A percentile compares a stretch with the other conserved stretches of the same genome.
These are phyloP conservation scores for Eupithecia centaureata DNA, from an alignment of 2,888 invertebrate species.

Conservation along the genomic window DNA sequence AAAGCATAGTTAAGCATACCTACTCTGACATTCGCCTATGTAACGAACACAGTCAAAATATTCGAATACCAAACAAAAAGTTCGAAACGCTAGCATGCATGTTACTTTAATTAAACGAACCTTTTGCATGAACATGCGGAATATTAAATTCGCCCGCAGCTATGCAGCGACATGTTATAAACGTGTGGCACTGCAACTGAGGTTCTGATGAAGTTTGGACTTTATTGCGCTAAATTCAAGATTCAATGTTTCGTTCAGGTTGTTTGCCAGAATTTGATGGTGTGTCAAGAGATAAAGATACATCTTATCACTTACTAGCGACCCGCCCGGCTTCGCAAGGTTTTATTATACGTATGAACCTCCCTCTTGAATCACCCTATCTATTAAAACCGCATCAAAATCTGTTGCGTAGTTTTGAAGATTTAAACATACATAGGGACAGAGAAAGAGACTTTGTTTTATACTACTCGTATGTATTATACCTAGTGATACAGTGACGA, in stretches of 20 bases:
- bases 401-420: too few species aligned
- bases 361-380: too few species aligned
- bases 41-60: slow-evolving; percentile 1
- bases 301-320: too few species aligned
- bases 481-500: too few species aligned
- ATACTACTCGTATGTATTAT: too few species aligned
- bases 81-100: slow-evolving; percentile 5
- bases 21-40: not conserved
- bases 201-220: not conserved
- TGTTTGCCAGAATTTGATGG: not conserved
- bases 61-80: slow-evolving; percentile 19
- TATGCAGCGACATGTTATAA: slow-evolving; percentile 27
- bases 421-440: too few species aligned
- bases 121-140: slow-evolving; percentile 25
- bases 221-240: not conserved
- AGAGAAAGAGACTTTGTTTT: too few species aligned
- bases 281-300: not conserved
- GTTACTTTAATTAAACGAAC: slow-evolving; percentile 32
- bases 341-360: too few species aligned
- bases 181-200: slow-evolving; percentile 4
- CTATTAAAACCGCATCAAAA: too few species aligned
- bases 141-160: slow-evolving; percentile 25
- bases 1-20: not conserved
- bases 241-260: not conserved
- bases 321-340: too few species aligned